Percentiles rank a stretch among this genome's conserved stretches.
Conservation (phyloP, 2,113 vertebrate genomes). For the Lepus europaeus region DNA sequence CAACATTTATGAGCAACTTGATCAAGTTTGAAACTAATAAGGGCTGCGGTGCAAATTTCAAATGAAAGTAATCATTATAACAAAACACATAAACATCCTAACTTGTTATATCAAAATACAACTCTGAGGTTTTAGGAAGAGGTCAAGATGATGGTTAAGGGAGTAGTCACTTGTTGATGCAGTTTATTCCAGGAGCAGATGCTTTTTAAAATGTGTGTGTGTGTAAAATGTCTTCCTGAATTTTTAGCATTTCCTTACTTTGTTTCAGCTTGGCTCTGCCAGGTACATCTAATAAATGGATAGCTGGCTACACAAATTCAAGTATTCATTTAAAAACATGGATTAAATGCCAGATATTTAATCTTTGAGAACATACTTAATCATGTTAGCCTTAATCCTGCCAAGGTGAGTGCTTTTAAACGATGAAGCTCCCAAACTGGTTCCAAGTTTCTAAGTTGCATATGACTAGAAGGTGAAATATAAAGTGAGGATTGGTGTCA, state of each 20-base stretch:
- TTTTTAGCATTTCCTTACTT: background rate
- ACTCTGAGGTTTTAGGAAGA: background rate
- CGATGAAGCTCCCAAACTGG: background rate
- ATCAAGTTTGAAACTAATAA: conserved; percentile 14
- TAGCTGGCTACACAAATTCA: no score
- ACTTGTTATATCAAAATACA: background rate
- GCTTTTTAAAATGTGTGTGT: conserved; percentile 32
- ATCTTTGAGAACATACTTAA: background rate
- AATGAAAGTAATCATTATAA: background rate
- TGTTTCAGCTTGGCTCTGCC: no score
- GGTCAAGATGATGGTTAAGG: background rate
- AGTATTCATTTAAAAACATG: no score
- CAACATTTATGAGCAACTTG: background rate
- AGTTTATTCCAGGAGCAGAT: background rate
- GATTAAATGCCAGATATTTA: no score
- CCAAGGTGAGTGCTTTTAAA: background rate
- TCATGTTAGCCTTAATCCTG: background rate
- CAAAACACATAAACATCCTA: background rate
- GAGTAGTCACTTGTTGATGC: background rate
- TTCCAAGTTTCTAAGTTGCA: background rate
- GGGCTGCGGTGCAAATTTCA: background rate
- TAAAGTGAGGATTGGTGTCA: background rate
- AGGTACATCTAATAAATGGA: no score
- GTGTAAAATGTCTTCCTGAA: background rate
- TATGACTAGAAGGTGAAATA: background rate